Conservation (phyloP, 2,113 vertebrate genomes). For the Gulo gulo region DNA sequence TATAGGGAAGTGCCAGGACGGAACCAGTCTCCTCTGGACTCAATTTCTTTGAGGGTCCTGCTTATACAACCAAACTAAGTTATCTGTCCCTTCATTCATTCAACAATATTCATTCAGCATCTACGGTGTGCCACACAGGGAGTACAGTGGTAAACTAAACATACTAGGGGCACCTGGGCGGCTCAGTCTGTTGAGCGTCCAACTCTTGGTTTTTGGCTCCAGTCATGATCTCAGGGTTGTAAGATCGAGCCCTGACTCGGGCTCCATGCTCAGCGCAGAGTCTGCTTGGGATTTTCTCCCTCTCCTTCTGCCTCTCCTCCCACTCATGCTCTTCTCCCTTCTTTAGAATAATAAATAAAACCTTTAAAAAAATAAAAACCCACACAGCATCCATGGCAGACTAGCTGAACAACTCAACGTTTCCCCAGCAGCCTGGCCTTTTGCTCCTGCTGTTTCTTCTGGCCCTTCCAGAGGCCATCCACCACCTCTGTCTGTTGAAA, state of each 20-base stretch:
- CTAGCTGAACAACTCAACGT: rapidly evolving
- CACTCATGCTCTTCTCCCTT: neutral
- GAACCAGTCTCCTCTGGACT: neutral
- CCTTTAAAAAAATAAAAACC: too few relatives aligned
- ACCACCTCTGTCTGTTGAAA: rapidly evolving
- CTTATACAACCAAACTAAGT: neutral
- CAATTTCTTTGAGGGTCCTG: neutral
- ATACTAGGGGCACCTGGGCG: neutral
- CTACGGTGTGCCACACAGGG: neutral
- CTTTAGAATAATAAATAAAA: too few relatives aligned
- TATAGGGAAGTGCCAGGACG: rapidly evolving
- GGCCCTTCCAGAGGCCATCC: neutral
- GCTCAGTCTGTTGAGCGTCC: neutral
- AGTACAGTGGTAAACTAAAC: neutral
- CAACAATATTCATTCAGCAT: neutral
- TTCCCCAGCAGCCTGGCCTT: neutral
- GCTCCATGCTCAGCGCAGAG: neutral
- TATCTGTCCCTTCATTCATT: neutral
- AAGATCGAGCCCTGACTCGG: neutral
- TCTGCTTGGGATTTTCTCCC: neutral
- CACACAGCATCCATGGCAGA: too few relatives aligned
- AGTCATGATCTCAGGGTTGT: neutral
- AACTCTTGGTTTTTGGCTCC: neutral
- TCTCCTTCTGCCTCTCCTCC: neutral
- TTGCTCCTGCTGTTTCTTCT: neutral